phyloP scores from a whole-genome alignment of 2,113 vertebrate genomes.

The Siniperca chuatsi region DNA sequence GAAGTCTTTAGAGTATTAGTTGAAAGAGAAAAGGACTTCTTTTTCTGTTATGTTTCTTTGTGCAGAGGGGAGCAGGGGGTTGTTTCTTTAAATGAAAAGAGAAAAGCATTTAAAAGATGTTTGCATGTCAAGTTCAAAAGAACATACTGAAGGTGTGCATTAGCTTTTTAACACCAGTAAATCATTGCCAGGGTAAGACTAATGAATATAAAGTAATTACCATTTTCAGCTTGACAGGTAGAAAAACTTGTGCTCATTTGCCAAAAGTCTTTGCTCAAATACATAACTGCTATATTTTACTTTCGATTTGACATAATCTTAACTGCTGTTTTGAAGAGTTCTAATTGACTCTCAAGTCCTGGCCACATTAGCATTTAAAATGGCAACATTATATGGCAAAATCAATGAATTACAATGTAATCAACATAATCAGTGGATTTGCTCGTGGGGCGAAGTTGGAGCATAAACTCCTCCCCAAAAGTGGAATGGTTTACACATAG shows the following conservation, averaged over 20 bases:
- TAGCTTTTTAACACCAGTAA: background rate
- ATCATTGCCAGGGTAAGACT: constrained; percentile 8
- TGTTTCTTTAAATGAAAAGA: constrained; percentile 3
- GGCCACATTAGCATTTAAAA: background rate
- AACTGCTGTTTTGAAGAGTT: background rate
- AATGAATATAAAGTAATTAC: constrained; percentile 3
- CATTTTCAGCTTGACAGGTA: background rate
- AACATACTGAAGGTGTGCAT: background rate
- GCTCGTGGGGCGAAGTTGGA: background rate
- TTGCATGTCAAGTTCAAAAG: constrained; percentile 15
- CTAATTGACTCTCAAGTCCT: background rate
- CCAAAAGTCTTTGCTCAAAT: background rate
- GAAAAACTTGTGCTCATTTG: background rate
- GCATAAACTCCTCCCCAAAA: background rate
- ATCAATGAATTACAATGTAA: no score
- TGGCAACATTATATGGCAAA: no score
- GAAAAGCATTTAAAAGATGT: constrained; percentile 18
- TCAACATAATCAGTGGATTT: background rate
- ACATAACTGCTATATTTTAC: background rate
- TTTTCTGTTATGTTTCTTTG: background rate
- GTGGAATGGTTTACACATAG: no score
- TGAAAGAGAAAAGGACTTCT: constrained; percentile 9
- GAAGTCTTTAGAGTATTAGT: constrained; percentile 26
- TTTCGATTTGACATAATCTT: background rate
- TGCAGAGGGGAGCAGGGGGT: background rate